Percentiles rank a stretch among this genome's conserved stretches.
phyloP scores from a whole-genome alignment of 2,113 vertebrate genomes.

The Chaetorhynchus papuensis region DNA sequence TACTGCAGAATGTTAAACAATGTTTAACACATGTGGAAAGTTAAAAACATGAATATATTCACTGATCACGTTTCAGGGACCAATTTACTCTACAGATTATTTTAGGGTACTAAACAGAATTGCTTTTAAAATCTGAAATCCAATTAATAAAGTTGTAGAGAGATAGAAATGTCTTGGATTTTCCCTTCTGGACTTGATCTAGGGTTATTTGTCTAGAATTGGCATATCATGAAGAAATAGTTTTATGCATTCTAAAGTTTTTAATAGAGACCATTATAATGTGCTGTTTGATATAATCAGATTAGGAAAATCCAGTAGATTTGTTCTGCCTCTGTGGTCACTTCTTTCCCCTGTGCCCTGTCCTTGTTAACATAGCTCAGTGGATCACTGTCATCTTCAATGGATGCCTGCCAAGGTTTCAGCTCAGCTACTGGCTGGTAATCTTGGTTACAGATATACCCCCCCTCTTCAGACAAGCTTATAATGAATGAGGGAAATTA shows the following conservation, averaged over 20 bases:
- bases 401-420: background rate
- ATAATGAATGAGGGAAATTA: background rate
- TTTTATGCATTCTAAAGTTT: background rate
- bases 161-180: background rate
- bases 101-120: background rate
- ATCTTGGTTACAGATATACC: background rate
- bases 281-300: background rate
- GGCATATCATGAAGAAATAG: background rate
- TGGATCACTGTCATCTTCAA: background rate
- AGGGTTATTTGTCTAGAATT: background rate
- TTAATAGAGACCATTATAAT: background rate
- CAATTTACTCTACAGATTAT: background rate
- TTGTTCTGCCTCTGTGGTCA: background rate
- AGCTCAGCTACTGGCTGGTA: background rate
- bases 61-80: background rate
- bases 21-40: background rate
- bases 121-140: background rate
- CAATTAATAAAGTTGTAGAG: background rate
- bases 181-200: background rate
- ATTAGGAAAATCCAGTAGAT: background rate
- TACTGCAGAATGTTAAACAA: background rate
- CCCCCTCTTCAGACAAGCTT: background rate
- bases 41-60: background rate
- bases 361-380: background rate
- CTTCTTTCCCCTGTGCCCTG: background rate